Percentiles rank a stretch among this genome's conserved stretches.
These are phyloP conservation scores for Harpagifer antarcticus DNA, from an alignment of 2,797 vertebrate genomes.

Conservation along the genomic window DNA sequence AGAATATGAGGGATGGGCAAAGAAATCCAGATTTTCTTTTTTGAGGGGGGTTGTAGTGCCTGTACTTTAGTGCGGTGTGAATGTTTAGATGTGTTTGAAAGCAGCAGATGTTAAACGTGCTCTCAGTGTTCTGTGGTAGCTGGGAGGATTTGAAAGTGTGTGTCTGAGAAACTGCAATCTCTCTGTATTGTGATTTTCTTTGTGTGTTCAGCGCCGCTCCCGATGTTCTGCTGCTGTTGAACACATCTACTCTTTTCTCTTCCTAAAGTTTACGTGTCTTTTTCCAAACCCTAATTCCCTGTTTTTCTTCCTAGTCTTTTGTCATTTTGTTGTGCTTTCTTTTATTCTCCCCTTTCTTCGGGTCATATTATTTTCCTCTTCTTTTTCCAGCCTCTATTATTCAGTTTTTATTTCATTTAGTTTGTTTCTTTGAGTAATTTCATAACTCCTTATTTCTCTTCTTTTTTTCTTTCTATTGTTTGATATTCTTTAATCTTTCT, in stretches of 20 bases:
- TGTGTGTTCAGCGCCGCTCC: constrained; percentile 33
- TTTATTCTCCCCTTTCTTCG: neutral
- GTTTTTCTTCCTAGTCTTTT: neutral
- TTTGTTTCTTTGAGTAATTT: neutral
- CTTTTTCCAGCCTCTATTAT: neutral
- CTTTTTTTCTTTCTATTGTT: neutral
- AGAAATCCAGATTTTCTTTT: constrained; percentile 21
- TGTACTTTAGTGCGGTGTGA: neutral
- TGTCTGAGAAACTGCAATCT: constrained; percentile 29
- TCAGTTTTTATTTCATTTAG: neutral
- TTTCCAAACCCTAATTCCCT: neutral
- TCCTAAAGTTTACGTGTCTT: neutral
- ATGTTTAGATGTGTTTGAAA: constrained; percentile 29
- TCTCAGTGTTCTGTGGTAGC: neutral
- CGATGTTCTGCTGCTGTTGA: constrained; percentile 13
- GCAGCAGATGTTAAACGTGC: constrained; percentile 18
- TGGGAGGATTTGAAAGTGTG: constrained; percentile 16
- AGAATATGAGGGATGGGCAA: constrained; percentile 18
- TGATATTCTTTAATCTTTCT: neutral
- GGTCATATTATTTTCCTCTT: neutral
- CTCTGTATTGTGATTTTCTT: constrained; percentile 36
- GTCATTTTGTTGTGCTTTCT: neutral
- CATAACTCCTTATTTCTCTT: neutral
- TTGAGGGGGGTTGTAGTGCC: constrained; percentile 1
- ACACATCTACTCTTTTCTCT: constrained; percentile 1